Evolutionary conservation across 2,113 vertebrate species (phyloP).

Genomic region (Azemiops feae): DNA sequence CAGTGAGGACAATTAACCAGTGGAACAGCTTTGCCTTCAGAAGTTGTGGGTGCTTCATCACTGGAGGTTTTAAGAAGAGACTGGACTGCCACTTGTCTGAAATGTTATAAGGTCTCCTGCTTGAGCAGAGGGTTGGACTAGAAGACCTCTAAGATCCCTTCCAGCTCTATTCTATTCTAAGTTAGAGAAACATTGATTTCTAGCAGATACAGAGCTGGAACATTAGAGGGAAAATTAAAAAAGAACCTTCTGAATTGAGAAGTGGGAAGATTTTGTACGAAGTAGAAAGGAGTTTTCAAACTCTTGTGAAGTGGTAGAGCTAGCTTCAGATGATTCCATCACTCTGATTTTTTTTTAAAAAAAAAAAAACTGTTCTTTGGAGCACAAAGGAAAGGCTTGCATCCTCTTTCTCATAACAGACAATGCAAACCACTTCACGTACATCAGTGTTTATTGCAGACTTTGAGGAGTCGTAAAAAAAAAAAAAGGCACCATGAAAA

Average conservation of each 20-base stretch:
- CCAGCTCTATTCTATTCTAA: neutral
- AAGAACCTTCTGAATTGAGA: neutral
- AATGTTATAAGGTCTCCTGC: neutral
- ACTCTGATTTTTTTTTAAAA: neutral
- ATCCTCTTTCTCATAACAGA: conserved; percentile 39
- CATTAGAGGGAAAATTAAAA: neutral
- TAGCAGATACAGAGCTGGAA: neutral
- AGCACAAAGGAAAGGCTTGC: conserved; percentile 25
- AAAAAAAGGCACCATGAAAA: conserved; percentile 88
- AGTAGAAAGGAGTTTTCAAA: neutral
- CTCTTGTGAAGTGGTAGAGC: neutral
- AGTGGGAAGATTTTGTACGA: too few species aligned
- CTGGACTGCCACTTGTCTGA: neutral
- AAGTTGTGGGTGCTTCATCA: neutral
- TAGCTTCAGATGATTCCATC: neutral
- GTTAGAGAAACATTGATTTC: neutral
- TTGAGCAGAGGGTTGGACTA: neutral
- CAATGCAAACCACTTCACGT: conserved; percentile 62
- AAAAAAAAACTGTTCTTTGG: neutral
- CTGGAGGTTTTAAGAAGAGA: neutral
- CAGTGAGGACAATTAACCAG: neutral
- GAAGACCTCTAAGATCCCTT: neutral
- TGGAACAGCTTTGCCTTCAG: too few species aligned
- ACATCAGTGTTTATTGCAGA: conserved; percentile 84
- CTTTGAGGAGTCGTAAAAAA: conserved; percentile 79